Evolutionary conservation across 2,113 vertebrate species (phyloP).

Genomic region (Malurus cyaneus): DNA sequence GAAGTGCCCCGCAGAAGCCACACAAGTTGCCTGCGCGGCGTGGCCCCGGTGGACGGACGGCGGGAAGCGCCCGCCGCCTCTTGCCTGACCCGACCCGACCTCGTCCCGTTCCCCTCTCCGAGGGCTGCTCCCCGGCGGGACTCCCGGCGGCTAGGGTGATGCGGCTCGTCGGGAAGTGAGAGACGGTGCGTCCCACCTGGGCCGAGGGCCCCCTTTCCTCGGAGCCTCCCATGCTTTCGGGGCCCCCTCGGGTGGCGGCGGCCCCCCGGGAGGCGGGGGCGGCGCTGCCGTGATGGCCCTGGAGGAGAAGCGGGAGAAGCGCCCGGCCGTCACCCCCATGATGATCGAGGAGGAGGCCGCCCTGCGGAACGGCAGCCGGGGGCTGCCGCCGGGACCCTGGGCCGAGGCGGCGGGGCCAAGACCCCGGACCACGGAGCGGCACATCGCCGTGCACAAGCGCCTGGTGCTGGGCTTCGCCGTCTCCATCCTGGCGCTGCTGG

Average conservation of each 20-base stretch:
- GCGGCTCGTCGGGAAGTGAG: not conserved
- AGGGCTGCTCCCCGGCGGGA: not conserved
- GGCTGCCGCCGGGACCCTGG: constrained; percentile 33
- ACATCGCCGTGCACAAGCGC: constrained; percentile 87
- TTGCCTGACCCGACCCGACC: not conserved
- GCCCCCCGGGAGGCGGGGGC: constrained; percentile 47
- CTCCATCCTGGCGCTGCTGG: constrained; percentile 88
- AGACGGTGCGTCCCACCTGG: not conserved
- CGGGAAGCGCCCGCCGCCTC: not conserved
- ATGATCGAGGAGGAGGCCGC: constrained; percentile 85
- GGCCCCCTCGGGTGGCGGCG: constrained; percentile 61
- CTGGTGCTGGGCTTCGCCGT: constrained; percentile 89
- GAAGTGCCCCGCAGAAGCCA: not conserved
- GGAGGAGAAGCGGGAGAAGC: constrained; percentile 72
- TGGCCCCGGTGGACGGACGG: not conserved
- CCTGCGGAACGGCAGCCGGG: constrained; percentile 79
- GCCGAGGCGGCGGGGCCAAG: constrained; percentile 66
- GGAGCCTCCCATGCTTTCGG: constrained; percentile 23
- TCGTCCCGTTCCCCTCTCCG: not conserved
- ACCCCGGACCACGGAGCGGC: constrained; percentile 87
- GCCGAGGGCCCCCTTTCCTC: not conserved
- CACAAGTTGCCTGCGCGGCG: not conserved
- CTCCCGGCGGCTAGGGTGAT: not conserved
- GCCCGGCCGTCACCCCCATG: constrained; percentile 70
- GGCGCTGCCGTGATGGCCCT: constrained; percentile 73